phyloP scores from a whole-genome alignment of 2,113 vertebrate species.

The Aldabrachelys gigantea region DNA sequence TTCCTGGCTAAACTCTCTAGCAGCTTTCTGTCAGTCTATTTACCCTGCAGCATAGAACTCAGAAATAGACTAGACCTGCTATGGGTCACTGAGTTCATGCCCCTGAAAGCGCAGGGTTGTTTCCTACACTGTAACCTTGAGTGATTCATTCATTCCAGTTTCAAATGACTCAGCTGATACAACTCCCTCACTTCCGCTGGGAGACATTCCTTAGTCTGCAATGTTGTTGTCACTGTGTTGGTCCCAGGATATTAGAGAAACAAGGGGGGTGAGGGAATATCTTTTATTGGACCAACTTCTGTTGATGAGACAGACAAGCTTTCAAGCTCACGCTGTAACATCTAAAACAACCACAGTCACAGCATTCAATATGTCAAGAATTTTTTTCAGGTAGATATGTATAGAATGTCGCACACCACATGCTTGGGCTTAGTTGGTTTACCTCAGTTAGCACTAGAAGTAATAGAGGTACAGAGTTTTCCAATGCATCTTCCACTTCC shows the following conservation, averaged over 20 bases:
- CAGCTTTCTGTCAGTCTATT: not conserved
- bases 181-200: not conserved
- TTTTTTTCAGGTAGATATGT: not conserved
- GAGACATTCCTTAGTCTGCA: conserved; percentile 7
- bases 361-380: not conserved
- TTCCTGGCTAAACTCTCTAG: not conserved
- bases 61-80: not conserved
- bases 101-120: not conserved
- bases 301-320: not conserved
- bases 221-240: not conserved
- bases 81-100: not conserved
- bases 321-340: not conserved
- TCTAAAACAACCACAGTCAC: not conserved
- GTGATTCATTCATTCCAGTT: not conserved
- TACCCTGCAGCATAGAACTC: not conserved
- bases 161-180: conserved; percentile 22
- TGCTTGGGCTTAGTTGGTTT: not conserved
- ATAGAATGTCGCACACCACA: not conserved
- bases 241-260: not conserved
- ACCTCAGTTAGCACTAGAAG: not conserved
- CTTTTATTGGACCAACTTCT: not conserved
- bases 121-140: not conserved
- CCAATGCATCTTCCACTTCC: not conserved
- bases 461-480: not conserved
- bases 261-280: not conserved